A percentile compares a stretch with the other conserved stretches of the same genome.
phyloP scores from a whole-genome alignment of 2,113 vertebrate genomes.

The Abramis brama region DNA sequence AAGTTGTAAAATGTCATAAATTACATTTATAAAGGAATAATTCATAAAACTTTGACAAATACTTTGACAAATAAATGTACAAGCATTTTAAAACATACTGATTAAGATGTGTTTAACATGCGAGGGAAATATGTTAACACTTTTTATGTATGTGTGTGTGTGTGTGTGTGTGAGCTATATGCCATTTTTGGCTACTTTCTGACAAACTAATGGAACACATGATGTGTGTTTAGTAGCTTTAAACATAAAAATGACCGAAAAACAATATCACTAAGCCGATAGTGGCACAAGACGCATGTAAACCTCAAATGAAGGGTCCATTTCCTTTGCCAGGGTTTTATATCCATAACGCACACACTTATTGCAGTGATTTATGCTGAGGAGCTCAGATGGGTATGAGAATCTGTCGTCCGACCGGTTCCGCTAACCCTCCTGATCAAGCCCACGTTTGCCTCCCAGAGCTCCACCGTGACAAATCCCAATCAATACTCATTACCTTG shows the following conservation, averaged over 20 bases:
- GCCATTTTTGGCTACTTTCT: neutral
- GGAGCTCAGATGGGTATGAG: constrained; percentile 1
- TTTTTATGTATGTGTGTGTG: too few species aligned
- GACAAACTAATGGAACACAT: neutral
- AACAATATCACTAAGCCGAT: neutral
- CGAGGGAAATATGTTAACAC: too few species aligned
- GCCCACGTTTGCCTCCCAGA: neutral
- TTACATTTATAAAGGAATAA: neutral
- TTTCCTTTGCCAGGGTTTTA: neutral
- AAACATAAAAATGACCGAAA: neutral
- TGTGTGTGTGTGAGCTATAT: too few species aligned
- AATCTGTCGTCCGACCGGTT: neutral
- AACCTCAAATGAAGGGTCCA: neutral
- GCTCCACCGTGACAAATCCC: constrained; percentile 21
- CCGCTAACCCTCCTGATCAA: neutral
- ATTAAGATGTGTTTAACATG: neutral
- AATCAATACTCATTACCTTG: constrained; percentile 36
- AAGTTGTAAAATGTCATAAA: neutral
- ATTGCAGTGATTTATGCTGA: neutral
- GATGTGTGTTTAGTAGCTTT: neutral
- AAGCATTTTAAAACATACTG: neutral
- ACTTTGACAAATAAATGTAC: neutral
- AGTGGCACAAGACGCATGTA: neutral
- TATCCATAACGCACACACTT: neutral
- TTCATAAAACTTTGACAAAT: neutral